phyloP scores from a whole-genome alignment of 2,888 invertebrate species.

The Panopea generosa region DNA sequence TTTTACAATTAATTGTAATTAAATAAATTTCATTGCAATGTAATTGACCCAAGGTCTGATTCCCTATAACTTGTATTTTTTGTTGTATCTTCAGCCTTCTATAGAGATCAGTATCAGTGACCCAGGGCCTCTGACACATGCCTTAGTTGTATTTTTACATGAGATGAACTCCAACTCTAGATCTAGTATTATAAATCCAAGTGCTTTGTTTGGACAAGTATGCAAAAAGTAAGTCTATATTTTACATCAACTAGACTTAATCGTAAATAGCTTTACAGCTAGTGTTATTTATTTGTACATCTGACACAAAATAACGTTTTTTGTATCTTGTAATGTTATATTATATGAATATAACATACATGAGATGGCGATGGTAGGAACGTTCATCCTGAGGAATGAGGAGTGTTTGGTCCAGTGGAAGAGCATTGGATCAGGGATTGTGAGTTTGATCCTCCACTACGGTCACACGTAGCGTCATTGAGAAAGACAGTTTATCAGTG shows the following conservation, averaged over 20 bases:
- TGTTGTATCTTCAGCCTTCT: slow-evolving; percentile 80
- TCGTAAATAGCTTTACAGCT: background rate
- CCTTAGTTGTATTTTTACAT: slow-evolving; percentile 84
- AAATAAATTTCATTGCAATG: too few species aligned
- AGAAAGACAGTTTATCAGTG: too few species aligned
- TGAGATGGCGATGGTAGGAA: too few species aligned
- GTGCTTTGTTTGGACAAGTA: slow-evolving; percentile 84
- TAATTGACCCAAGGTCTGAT: too few species aligned
- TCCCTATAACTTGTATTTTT: too few species aligned
- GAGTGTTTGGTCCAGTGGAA: too few species aligned
- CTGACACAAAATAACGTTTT: too few species aligned
- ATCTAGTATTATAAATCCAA: slow-evolving; percentile 82
- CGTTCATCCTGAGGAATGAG: too few species aligned
- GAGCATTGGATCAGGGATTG: too few species aligned
- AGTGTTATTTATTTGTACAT: background rate
- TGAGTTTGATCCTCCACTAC: too few species aligned
- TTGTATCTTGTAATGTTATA: background rate
- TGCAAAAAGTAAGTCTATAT: slow-evolving; percentile 84
- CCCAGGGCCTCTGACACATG: slow-evolving; percentile 83
- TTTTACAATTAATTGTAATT: too few species aligned
- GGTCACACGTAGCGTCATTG: too few species aligned
- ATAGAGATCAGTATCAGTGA: slow-evolving; percentile 84
- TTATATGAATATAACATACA: background rate
- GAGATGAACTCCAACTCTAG: slow-evolving; percentile 83
- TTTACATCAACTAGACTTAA: background rate